A percentile compares a stretch with the other conserved stretches of the same genome.
These are phyloP conservation scores for Stenopsyche tienmushanensis DNA, from an alignment of 1,140 invertebrate species.

Conservation along the genomic window DNA sequence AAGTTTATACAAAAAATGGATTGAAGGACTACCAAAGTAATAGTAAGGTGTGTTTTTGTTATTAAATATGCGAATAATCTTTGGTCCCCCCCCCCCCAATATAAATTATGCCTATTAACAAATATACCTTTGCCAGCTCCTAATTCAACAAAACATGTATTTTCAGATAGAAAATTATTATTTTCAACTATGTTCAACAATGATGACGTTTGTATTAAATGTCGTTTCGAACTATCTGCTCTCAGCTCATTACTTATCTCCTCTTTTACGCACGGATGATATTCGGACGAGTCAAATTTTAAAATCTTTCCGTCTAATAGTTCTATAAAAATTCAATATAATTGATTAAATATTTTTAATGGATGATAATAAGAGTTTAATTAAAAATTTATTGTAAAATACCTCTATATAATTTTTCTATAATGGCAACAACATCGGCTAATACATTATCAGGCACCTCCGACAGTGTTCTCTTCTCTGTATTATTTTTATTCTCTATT, in stretches of 20 bases:
- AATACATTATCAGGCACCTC: slow-evolving; percentile 49
- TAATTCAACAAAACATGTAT: slow-evolving; percentile 78
- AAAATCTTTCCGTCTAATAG: slow-evolving; percentile 49
- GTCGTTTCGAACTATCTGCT: slow-evolving; percentile 64
- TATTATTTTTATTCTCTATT: slow-evolving; percentile 11
- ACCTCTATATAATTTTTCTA: slow-evolving; percentile 53
- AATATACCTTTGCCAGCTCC: slow-evolving; percentile 79
- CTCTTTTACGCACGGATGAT: slow-evolving; percentile 53
- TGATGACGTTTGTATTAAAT: slow-evolving; percentile 71
- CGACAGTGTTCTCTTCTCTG: slow-evolving; percentile 47
- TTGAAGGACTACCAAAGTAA: not conserved
- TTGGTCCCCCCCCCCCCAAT: no score
- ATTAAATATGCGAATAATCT: no score
- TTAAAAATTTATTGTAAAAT: slow-evolving; percentile 21
- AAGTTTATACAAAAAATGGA: no score
- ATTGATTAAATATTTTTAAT: slow-evolving; percentile 13
- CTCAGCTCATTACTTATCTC: slow-evolving; percentile 65
- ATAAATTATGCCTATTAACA: not conserved
- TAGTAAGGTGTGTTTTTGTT: no score
- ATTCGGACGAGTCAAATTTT: slow-evolving; percentile 46
- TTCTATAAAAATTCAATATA: slow-evolving; percentile 41
- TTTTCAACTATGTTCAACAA: slow-evolving; percentile 64
- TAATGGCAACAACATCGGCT: slow-evolving; percentile 50
- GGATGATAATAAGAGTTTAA: not conserved
- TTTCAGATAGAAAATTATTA: slow-evolving; percentile 56